Conservation (phyloP, 2,113 vertebrate genomes). For the Tyrannus savana region DNA sequence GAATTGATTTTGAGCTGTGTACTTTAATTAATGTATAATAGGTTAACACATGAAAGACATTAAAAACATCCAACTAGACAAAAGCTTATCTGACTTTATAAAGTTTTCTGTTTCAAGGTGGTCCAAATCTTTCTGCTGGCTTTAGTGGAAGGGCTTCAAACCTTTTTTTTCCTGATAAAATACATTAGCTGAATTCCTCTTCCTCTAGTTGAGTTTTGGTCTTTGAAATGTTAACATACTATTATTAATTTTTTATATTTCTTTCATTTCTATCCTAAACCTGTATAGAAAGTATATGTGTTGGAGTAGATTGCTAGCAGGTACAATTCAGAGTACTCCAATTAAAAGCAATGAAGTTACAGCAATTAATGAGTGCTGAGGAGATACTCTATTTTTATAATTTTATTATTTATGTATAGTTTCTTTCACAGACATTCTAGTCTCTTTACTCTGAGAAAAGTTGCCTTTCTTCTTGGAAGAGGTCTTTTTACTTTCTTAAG, state of each 20-base stretch:
- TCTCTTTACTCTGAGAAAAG: background rate
- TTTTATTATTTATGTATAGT: background rate
- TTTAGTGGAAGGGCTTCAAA: background rate
- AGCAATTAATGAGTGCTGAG: background rate
- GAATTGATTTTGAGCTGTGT: background rate
- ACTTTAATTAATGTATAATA: background rate
- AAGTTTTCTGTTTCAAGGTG: background rate
- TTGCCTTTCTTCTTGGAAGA: background rate
- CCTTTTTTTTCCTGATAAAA: background rate
- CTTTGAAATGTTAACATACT: background rate
- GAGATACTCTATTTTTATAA: background rate
- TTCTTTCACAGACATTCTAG: background rate
- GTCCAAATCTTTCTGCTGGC: background rate
- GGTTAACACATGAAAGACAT: background rate
- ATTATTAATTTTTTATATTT: background rate
- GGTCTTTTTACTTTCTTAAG: background rate
- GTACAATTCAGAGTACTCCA: background rate
- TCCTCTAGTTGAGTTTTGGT: background rate
- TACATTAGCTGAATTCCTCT: background rate
- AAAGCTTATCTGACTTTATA: background rate
- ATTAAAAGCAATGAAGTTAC: background rate
- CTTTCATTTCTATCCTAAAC: background rate
- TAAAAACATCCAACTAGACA: background rate
- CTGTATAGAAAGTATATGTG: background rate
- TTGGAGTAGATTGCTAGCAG: background rate